A percentile compares a stretch with the other conserved stretches of the same genome.
Evolutionary conservation across 2,113 vertebrate species (phyloP).

Genomic region (Lanius ludovicianus): DNA sequence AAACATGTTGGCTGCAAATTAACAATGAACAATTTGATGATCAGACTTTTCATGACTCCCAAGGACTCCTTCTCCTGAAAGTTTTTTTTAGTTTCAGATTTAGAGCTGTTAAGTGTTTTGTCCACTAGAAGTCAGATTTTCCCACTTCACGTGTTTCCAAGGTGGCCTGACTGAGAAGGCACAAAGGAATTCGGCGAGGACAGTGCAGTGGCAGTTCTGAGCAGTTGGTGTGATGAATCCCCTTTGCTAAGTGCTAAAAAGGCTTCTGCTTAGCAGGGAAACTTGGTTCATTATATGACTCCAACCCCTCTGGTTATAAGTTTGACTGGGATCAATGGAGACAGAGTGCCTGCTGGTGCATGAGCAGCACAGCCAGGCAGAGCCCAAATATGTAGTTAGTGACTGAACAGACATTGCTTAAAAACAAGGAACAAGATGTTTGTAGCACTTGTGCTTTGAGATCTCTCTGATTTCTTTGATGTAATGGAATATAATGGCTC

Average conservation of each 20-base stretch:
- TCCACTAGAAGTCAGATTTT: conserved; percentile 24
- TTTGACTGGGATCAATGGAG: background rate
- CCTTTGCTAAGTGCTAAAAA: background rate
- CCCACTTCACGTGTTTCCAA: background rate
- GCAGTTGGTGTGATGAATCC: background rate
- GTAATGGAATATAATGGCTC: background rate
- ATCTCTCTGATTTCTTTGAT: background rate
- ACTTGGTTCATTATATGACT: background rate
- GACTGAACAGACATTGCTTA: background rate
- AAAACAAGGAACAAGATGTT: background rate
- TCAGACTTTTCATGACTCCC: background rate
- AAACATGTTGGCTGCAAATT: background rate
- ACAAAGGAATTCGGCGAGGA: background rate
- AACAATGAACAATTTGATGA: background rate
- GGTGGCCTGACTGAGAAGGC: background rate
- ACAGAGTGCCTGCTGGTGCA: background rate
- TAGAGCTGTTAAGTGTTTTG: background rate
- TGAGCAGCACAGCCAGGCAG: background rate
- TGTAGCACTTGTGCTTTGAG: background rate
- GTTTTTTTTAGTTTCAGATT: background rate
- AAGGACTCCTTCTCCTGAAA: background rate
- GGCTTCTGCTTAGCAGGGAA: conserved; percentile 14
- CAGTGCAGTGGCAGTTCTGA: background rate
- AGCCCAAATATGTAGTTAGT: background rate
- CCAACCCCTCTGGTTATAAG: background rate